Evolutionary conservation across 2,888 invertebrate genomes (phyloP), one percentile per base, ranked within the genome.

Genomic region (Didymodactylos carnosus): DNA sequence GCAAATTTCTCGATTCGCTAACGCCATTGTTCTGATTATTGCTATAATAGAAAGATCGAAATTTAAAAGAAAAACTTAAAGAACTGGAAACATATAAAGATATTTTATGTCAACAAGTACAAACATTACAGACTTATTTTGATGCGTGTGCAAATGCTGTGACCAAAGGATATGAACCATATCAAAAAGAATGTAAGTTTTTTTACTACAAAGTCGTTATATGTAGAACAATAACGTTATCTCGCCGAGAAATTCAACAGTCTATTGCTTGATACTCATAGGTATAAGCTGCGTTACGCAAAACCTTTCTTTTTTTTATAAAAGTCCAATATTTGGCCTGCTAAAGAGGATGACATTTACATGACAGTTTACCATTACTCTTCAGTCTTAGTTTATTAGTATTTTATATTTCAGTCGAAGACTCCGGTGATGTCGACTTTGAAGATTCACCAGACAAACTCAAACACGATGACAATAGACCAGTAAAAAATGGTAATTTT

Each of bases 61-160:
- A 89, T 74, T 86, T 95, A 76, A 89, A 89, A 75, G 94, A 94
- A 82, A 95, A 95, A 84, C 87, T 95, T 72, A 90, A 91, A 0
- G 95, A 97, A 84, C 87, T 97, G 86, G 94, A 94, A 83, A 94
- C 95, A 7, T 95, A 92, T 83, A 88, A 90, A 79, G 95, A 94
- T 81, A 90, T 95, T 79, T 86, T 97, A 40, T 89, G 90, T 77
- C 88, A 89, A 75, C 94, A 94, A 83, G 90, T 94, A 74, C 89
- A 91, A 78, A 91, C 91, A 14, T 82, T 95, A 76, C 94, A 95
- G 83, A 88, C 89, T 81, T 94, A 91, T 84, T 92, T 92, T 83
- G 92, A 92, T 83, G 87, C 87, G 75, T 89, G 89, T 80, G 87
- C 88, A 0, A 89, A 75, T 27, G 19, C 71, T 51, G 35, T 51